Evolutionary conservation across 2,797 vertebrate species (phyloP).

Genomic region (Arctocebus calabarensis): DNA sequence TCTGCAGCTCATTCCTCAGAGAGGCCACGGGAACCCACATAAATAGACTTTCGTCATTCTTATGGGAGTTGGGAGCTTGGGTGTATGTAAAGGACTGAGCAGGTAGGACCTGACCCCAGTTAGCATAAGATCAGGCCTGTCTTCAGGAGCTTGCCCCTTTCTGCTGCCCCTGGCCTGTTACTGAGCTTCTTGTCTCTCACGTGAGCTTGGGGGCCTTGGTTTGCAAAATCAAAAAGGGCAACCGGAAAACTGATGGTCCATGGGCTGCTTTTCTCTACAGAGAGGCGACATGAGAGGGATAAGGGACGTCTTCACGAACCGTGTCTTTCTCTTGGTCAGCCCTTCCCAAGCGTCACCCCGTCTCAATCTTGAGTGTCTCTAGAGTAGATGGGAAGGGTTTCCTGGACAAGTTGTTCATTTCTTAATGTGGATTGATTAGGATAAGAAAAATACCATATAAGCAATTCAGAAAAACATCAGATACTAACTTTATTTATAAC

Average conservation of each 20-base stretch:
- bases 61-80: neutral
- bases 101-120: neutral
- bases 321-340: no score
- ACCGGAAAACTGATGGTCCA: no score
- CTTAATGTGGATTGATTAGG: neutral
- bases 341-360: neutral
- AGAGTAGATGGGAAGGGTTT: rapidly evolving
- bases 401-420: neutral
- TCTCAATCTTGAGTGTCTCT: neutral
- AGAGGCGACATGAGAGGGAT: no score
- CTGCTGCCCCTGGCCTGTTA: rapidly evolving
- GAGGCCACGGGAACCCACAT: neutral
- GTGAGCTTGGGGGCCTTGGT: no score
- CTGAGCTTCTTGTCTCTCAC: no score
- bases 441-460: neutral
- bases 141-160: neutral
- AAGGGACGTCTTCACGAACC: no score
- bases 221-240: neutral
- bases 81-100: rapidly evolving
- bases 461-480: neutral
- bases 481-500: neutral
- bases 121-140: neutral
- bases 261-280: neutral
- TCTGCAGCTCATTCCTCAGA: neutral
- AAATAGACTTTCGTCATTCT: rapidly evolving